Evolutionary conservation across 2,113 vertebrate species (phyloP).

Genomic region (Rhea americana): DNA sequence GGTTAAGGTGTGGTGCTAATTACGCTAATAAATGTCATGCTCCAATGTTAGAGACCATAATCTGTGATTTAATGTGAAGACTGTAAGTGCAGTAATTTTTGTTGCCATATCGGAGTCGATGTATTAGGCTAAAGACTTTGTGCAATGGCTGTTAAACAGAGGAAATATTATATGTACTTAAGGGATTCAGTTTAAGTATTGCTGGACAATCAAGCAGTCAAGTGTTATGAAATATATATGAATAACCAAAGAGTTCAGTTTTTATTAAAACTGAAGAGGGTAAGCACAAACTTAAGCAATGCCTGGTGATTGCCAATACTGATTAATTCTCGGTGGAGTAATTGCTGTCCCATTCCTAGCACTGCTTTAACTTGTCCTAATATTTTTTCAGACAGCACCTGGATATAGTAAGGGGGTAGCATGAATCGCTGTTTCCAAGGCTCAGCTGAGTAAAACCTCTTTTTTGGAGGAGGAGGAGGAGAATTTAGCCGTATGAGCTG

Average conservation of each 20-base stretch:
- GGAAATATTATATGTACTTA: not conserved
- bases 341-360: not conserved
- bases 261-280: not conserved
- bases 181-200: not conserved
- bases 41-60: not conserved
- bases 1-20: not conserved
- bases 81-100: not conserved
- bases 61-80: not conserved
- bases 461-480: not conserved
- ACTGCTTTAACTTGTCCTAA: not conserved
- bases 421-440: not conserved
- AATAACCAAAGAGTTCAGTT: not conserved
- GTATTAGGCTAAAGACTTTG: accelerated
- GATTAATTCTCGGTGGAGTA: not conserved
- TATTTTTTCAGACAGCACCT: not conserved
- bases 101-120: not conserved
- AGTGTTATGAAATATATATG: not conserved
- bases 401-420: not conserved
- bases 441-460: not conserved
- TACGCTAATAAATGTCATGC: not conserved
- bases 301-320: not conserved
- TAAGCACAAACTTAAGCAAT: not conserved
- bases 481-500: not conserved
- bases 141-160: not conserved
- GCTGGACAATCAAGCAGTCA: not conserved